Evolutionary conservation across 2,797 vertebrate genomes (phyloP), one percentile per base, ranked within the genome.

Genomic region (Lates japonicus): DNA sequence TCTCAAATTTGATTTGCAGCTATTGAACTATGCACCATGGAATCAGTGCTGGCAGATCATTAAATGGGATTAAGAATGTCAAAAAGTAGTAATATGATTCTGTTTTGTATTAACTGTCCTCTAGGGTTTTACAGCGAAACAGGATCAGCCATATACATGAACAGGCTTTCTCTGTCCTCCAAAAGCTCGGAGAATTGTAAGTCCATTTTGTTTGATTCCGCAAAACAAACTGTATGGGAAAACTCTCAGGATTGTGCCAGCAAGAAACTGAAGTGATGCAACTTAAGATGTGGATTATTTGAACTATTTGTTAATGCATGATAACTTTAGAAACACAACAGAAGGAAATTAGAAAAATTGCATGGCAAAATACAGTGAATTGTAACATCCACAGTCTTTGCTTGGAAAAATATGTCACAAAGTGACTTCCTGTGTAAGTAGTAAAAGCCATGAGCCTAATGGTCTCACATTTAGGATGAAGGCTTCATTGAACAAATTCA

Each of bases 131-230:
- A 87, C 96, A 97, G 86, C 88, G 91, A 80, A 99, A 99, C 91
- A 94, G 94, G 95, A 98, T 99, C 87, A 96, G 85, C 74, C 91
- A 96, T 48, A 92, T 99, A 84, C 94, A 95, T n/a, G 96, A 97
- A 82, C 96, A 97, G 76, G 96, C 96, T 17, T 97, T 99, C 82
- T 96, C 96, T 14, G 92, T 96, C 78, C 96, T 99, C 33, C 96
- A 94, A 39, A 97, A 95, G 87, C 94, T 99, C 42, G 96, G 96
- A 71, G 98, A 99, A 93, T 84, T 99, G 98, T 99, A 93, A 97
- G 98, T 97, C 86, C 1, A 35, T 85, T 65, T 79, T 83, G 90
- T 73, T 88, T 88, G 87, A 54, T 42, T 39, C 4, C n/a, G 12
- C 17, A 39, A 29, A 25, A 52, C 3, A 70, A 42, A 42, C 7